These are phyloP conservation scores for Zaprionus taronus DNA, from an alignment of 1,140 invertebrate species.

Conservation along the genomic window DNA sequence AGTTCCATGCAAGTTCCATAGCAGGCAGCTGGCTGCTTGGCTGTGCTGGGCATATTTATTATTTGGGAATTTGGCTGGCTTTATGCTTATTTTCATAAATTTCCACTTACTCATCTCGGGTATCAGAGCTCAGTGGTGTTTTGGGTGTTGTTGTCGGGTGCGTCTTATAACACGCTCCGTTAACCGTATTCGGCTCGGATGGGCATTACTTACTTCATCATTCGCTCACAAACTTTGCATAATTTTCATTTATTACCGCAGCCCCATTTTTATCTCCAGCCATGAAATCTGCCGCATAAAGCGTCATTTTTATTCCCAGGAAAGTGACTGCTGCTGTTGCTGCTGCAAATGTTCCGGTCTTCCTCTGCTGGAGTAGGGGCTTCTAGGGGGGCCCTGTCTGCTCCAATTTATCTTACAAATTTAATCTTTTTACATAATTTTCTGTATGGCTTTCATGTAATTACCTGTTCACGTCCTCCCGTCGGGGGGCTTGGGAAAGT, in stretches of 20 bases:
- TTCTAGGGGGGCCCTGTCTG: conserved; percentile 23
- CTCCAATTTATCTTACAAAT: conserved; percentile 81
- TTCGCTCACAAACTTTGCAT: conserved; percentile 76
- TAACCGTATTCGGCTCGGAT: conserved; percentile 74
- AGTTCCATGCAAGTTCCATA: conserved; percentile 35
- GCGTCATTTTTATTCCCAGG: conserved; percentile 46
- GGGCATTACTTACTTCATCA: conserved; percentile 75
- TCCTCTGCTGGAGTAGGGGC: background rate
- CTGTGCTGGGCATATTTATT: conserved; percentile 53
- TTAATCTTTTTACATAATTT: conserved; percentile 82
- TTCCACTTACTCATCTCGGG: conserved; percentile 76
- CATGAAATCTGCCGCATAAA: conserved; percentile 67
- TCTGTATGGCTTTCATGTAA: conserved; percentile 74
- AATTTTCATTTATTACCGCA: conserved; percentile 81
- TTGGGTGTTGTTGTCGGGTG: conserved; percentile 29
- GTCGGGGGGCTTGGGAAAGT: conserved; percentile 56
- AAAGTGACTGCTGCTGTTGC: conserved; percentile 20
- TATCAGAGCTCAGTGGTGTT: conserved; percentile 6
- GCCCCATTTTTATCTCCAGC: conserved; percentile 68
- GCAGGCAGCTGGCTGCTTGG: conserved; percentile 56
- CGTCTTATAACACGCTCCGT: conserved; percentile 79
- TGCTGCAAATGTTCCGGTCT: conserved; percentile 34
- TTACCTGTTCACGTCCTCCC: conserved; percentile 57
- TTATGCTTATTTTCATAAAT: conserved; percentile 75
- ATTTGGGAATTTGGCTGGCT: conserved; percentile 53